Percentiles rank a stretch among this genome's conserved stretches.
Evolutionary conservation across 2,113 vertebrate species (phyloP).

Genomic region (Anguilla japonica): DNA sequence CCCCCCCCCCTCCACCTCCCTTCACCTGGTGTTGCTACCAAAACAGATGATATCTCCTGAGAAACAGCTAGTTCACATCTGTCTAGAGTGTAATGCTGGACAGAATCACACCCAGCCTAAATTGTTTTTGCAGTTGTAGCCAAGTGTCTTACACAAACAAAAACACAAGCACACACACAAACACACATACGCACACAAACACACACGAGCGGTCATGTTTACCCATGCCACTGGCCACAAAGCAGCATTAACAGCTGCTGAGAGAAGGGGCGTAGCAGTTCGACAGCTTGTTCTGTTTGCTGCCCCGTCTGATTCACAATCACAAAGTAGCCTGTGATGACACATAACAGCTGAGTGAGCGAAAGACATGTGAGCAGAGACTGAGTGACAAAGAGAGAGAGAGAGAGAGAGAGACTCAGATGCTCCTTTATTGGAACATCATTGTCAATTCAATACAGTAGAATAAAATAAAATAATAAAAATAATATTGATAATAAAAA

Average conservation of each 20-base stretch:
- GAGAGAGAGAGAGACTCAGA: not conserved
- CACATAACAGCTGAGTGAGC: not conserved
- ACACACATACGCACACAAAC: not conserved
- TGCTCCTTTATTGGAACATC: no score
- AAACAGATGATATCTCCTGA: not conserved
- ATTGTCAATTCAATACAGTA: no score
- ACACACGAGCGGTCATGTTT: constrained; percentile 47
- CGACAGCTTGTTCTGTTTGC: not conserved
- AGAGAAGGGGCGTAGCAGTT: not conserved
- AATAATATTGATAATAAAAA: no score
- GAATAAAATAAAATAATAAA: no score
- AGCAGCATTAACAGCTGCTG: not conserved
- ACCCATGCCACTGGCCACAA: constrained; percentile 9
- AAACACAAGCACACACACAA: not conserved
- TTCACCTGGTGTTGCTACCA: not conserved
- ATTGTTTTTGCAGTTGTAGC: not conserved
- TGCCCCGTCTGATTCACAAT: not conserved
- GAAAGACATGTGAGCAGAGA: not conserved
- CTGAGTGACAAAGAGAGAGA: not conserved
- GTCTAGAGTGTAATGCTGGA: not conserved
- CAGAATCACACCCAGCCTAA: not conserved
- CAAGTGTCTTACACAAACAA: not conserved
- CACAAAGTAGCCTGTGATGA: not conserved
- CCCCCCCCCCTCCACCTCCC: not conserved
- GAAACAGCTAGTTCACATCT: not conserved